Evolutionary conservation across 2,888 invertebrate genomes (phyloP), one percentile per base, ranked within the genome.

Genomic region (Oscheius myriophilus): DNA sequence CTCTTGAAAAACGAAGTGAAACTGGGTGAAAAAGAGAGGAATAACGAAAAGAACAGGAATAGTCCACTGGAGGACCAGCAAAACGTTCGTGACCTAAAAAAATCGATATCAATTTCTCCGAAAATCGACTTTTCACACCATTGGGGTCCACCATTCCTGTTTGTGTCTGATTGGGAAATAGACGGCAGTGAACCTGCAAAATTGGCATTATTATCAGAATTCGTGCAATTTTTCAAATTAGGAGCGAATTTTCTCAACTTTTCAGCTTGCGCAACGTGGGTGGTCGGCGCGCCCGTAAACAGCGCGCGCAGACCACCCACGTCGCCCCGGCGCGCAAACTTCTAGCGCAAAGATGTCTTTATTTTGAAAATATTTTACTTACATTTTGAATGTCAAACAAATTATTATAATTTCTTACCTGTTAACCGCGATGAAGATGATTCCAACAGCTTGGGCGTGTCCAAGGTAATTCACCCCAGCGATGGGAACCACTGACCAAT

Each of bases 371-470:
- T n/a, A n/a, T n/a, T n/a, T n/a, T n/a, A n/a, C n/a, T n/a, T n/a
- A n/a, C n/a, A n/a, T n/a, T n/a, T n/a, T n/a, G n/a, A n/a, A n/a
- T n/a, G n/a, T n/a, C n/a, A n/a, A n/a, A n/a, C 45, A 23, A 46
- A 45, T 18, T 2, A 39, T 46, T 9, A 14, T 16, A 26, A n/a
- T 1, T 7, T 46, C 59, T 41, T 43, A 72, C 64, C 79, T 52
- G 55, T 80, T 80, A 21, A 78, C 64, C 7, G 80, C 80, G 57
- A 76, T 79, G 57, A 76, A 76, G 59, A 81, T 79, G 45, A 81
- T 79, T 16, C 76, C 79, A 51, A 81, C 72, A 21, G 80, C 80
- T 51, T 81, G 80, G 23, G 79, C 80, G 66, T 81, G 80, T 9
- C 75, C 76, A 26, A 81, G 67, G 69, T 81, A 81, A 39, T 78